Percentiles rank a stretch among this genome's conserved stretches.
Evolutionary conservation across 2,113 vertebrate genomes (phyloP).

Genomic region (Cavia porcellus): DNA sequence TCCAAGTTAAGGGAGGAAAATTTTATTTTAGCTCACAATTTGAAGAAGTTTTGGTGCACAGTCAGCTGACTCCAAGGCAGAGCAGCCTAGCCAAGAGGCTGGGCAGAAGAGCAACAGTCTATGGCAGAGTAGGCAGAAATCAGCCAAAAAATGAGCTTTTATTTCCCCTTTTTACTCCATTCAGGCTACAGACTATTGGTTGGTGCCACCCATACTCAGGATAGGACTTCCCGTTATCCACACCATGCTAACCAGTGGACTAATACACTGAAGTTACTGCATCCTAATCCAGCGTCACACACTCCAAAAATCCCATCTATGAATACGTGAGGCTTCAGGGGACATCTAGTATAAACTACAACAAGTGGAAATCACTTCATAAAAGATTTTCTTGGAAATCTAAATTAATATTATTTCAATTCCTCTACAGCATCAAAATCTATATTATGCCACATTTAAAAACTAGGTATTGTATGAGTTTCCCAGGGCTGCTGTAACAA

Average conservation of each 20-base stretch:
- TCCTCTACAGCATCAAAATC: neutral
- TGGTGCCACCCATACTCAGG: neutral
- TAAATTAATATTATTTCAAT: neutral
- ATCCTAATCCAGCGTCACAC: neutral
- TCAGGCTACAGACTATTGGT: neutral
- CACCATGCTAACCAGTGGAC: neutral
- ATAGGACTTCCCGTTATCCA: neutral
- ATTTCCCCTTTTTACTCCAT: neutral
- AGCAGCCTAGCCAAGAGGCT: rapidly evolving
- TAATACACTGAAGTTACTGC: neutral
- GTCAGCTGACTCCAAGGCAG: neutral
- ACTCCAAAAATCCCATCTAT: neutral
- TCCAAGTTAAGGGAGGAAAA: neutral
- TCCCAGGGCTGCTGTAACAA: neutral
- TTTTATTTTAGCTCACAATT: neutral
- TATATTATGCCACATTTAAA: neutral
- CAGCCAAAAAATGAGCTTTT: neutral
- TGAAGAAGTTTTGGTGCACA: neutral
- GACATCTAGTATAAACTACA: neutral
- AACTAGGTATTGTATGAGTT: neutral
- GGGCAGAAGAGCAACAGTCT: neutral
- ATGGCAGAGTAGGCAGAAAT: neutral
- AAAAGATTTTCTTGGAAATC: neutral
- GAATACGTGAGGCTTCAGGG: neutral
- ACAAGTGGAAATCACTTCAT: neutral